Evolutionary conservation across 2,888 invertebrate species (phyloP), one percentile per base, ranked within the genome.

Genomic region (Geophilus truncorum): DNA sequence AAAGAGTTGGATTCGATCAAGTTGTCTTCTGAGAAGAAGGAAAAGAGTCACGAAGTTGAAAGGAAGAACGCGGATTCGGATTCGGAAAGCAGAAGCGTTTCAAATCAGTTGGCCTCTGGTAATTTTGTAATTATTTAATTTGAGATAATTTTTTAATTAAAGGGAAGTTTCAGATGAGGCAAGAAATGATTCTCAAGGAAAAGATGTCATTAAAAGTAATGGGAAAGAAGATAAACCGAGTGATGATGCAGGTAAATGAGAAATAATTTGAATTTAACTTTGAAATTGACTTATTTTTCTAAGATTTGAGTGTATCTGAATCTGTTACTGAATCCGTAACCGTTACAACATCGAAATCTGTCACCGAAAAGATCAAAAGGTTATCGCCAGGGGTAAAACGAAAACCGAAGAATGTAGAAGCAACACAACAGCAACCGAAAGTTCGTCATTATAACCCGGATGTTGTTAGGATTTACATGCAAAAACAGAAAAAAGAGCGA

Each of bases 391-490:
- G 18, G 18, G 4, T 21, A 51, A 51, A 51, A 51, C 51, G 51
- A 7, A 51, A 51, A 51, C 18, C 1, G 18, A 51, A 51, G 18
- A 18, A 51, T 51, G 18, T 2, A 1, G 51, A 51, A 7, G 4
- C 5, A 18, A 21, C 1, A 7, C 51, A 51, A 21, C 51, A 15
- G 6, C 18, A 51, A 51, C 81, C 81, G 0, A 81, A 81, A 57
- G 32, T 80, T 62, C 70, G 81, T 3, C 82, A 82, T 81, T 90
- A 91, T 84, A 88, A 90, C 85, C 86, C 88, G 0, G 88, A 89
- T 79, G 88, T 89, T 83, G 88, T 90, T 0, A 86, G 90, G 4
- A 88, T 89, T 82, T 91, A 88, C 84, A 91, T 91, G 83, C 88
- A 88, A 83, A 89, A 89, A 83, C 90, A 91, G 85, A 89, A 87